Evolutionary conservation across 2,888 invertebrate species (phyloP).

Genomic region (Xylota segnis): DNA sequence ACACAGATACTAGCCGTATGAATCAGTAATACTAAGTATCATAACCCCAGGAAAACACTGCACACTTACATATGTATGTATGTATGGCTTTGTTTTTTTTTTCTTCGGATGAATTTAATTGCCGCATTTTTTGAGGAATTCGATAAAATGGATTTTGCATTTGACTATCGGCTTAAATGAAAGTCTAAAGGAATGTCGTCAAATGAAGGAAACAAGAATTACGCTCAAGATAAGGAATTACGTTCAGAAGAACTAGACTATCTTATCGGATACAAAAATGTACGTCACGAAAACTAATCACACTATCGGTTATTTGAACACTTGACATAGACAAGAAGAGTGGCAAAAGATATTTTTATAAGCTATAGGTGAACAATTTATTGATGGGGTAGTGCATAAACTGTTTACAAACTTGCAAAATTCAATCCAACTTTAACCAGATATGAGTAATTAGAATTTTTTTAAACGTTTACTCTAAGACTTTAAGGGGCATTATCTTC

Average conservation of each 20-base stretch:
- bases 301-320: not conserved
- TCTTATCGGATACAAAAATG: constrained; percentile 1
- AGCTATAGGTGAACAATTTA: not conserved
- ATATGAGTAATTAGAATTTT: not conserved
- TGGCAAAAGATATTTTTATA: not conserved
- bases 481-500: not conserved
- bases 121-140: too few relatives aligned
- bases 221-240: not conserved
- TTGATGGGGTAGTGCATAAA: not conserved
- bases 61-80: too few relatives aligned
- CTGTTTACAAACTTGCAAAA: not conserved
- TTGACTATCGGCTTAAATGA: too few relatives aligned
- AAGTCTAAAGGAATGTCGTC: too few relatives aligned
- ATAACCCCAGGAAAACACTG: too few relatives aligned
- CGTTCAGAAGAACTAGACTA: not conserved
- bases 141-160: too few relatives aligned
- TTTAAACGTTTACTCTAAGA: not conserved
- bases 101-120: too few relatives aligned
- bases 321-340: not conserved
- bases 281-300: constrained; percentile 16
- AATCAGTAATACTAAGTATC: too few relatives aligned
- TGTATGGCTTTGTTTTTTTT: too few relatives aligned
- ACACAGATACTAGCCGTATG: too few relatives aligned
- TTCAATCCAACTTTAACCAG: not conserved
- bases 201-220: constrained; percentile 8